phyloP scores from a whole-genome alignment of 2,113 vertebrate species.

The Cyprinodon tularosa region DNA sequence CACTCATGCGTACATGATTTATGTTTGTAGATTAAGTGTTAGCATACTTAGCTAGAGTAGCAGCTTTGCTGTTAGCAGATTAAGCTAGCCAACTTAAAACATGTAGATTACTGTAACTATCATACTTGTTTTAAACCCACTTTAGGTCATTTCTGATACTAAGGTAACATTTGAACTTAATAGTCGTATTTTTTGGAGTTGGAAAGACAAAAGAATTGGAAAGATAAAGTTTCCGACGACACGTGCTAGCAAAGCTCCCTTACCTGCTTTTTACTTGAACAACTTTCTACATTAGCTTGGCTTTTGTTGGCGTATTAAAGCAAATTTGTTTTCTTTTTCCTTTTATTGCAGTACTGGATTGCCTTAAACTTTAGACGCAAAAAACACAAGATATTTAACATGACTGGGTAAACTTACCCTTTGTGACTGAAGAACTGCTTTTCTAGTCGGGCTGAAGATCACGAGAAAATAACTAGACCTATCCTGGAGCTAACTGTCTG shows the following conservation, averaged over 20 bases:
- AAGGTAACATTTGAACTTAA: not conserved
- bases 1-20: not conserved
- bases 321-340: not conserved
- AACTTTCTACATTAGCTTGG: not conserved
- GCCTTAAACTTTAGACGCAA: not conserved
- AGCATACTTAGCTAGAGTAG: not conserved
- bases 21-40: not conserved
- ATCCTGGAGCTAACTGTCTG: not conserved
- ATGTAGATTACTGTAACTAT: not conserved
- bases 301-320: not conserved
- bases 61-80: constrained; percentile 10
- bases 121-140: not conserved
- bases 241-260: constrained; percentile 39
- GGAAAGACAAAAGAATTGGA: not conserved
- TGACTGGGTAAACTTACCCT: constrained; percentile 37
- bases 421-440: constrained; percentile 9
- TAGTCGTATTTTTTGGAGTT: not conserved
- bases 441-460: not conserved
- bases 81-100: constrained; percentile 6
- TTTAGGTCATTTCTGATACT: not conserved
- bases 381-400: not conserved
- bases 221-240: constrained; percentile 35
- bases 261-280: not conserved
- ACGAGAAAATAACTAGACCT: not conserved
- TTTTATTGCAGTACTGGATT: not conserved